Conservation (phyloP, 2,888 invertebrate genomes). For the Nephrotoma flavescens region DNA sequence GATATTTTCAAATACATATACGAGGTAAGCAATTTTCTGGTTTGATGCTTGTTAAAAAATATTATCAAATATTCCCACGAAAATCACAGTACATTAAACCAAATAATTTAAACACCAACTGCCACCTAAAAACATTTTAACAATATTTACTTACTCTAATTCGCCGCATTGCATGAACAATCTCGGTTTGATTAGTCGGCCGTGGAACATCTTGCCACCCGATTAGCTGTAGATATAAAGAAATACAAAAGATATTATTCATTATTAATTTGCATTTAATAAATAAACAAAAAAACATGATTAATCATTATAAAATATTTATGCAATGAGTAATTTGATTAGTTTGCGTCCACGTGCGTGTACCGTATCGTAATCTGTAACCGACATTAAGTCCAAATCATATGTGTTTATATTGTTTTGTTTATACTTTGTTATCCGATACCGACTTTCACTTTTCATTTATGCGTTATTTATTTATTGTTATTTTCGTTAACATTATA, state of each 20-base stretch:
- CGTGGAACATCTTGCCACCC: slow-evolving; percentile 95
- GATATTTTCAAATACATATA: background rate
- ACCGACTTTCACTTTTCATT: background rate
- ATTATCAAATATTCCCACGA: background rate
- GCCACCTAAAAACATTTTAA: too few species aligned
- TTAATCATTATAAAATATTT: background rate
- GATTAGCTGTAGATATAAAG: slow-evolving; percentile 72
- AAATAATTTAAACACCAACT: background rate
- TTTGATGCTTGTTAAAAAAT: background rate
- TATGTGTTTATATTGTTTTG: background rate
- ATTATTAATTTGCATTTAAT: background rate
- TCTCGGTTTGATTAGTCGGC: slow-evolving; percentile 92
- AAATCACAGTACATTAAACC: background rate
- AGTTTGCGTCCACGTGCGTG: background rate
- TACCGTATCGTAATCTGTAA: background rate
- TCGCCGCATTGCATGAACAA: slow-evolving; percentile 96
- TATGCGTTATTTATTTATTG: background rate
- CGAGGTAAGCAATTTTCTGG: background rate
- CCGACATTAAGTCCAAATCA: background rate
- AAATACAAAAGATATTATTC: slow-evolving; percentile 9
- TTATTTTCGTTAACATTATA: background rate
- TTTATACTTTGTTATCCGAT: background rate
- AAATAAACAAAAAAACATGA: background rate
- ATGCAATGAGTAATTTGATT: background rate
- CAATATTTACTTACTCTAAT: slow-evolving; percentile 66